These are phyloP conservation scores for Picus viridis DNA, from an alignment of 2,797 vertebrate species.

Conservation along the genomic window DNA sequence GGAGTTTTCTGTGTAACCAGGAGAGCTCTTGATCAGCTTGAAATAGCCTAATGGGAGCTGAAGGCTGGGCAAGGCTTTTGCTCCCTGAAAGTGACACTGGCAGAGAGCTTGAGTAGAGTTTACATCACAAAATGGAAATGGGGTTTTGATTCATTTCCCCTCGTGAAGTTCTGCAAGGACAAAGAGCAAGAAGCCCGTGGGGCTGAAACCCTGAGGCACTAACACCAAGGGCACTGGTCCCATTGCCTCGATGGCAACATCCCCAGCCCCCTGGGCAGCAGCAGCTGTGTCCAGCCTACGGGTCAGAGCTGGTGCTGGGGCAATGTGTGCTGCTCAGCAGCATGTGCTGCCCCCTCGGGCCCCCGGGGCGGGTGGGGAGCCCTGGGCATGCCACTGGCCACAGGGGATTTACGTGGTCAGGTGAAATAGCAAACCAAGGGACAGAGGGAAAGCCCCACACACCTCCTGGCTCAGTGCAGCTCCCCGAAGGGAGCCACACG, in stretches of 20 bases:
- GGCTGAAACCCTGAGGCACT: not conserved
- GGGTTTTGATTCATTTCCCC: not conserved
- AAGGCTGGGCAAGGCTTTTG: not conserved
- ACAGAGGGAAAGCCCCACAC: not conserved
- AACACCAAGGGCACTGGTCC: not conserved
- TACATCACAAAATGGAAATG: not conserved
- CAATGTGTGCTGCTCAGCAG: not conserved
- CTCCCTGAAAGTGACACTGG: not conserved
- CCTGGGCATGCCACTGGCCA: not conserved
- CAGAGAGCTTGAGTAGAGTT: not conserved
- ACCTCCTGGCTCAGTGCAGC: too few species aligned
- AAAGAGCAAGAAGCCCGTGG: not conserved
- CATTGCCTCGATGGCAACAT: not conserved
- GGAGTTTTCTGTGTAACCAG: not conserved
- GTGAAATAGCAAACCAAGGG: slow-evolving; percentile 23
- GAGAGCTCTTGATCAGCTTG: not conserved
- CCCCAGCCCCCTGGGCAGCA: not conserved
- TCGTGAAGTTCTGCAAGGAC: not conserved
- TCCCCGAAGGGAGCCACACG: too few species aligned
- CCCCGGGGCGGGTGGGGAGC: not conserved
- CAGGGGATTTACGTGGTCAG: not conserved
- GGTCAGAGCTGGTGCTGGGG: not conserved
- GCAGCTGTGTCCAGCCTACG: accelerated
- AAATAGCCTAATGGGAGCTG: not conserved
- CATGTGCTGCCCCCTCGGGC: accelerated